Evolutionary conservation across 2,113 vertebrate species (phyloP).

Genomic region (Scatophagus argus): DNA sequence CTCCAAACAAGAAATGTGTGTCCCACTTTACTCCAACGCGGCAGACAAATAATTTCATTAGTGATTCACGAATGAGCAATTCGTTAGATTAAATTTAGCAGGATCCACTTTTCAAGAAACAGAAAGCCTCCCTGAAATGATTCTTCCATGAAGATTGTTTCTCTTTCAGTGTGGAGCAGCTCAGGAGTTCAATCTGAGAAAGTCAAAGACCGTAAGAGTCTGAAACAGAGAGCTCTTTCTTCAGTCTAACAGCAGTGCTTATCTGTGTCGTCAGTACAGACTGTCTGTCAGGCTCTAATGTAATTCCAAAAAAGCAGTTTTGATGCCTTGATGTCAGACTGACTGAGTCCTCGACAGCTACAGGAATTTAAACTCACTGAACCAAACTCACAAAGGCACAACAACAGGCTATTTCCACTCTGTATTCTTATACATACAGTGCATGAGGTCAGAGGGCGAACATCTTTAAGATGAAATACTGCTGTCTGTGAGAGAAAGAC

Average conservation of each 20-base stretch:
- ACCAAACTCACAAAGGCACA: too few relatives aligned
- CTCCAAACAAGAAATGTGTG: slow-evolving; percentile 23
- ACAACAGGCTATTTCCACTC: neutral
- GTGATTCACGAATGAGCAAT: neutral
- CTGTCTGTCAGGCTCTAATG: neutral
- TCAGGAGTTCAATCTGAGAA: neutral
- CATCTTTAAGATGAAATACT: neutral
- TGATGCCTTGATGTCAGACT: neutral
- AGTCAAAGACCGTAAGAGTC: neutral
- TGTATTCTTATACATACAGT: neutral
- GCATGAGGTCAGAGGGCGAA: neutral
- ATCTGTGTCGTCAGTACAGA: neutral
- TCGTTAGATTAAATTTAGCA: neutral
- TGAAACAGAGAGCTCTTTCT: neutral
- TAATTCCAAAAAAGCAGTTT: neutral
- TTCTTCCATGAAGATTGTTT: neutral
- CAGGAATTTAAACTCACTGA: neutral
- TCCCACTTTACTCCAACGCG: slow-evolving; percentile 23
- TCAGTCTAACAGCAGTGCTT: neutral
- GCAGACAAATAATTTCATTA: slow-evolving; percentile 7
- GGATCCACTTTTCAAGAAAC: too few relatives aligned
- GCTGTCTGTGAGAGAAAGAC: neutral
- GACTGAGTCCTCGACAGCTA: neutral
- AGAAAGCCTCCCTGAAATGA: neutral
- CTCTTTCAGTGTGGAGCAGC: neutral